Evolutionary conservation across 2,113 vertebrate species (phyloP).

Genomic region (Ascaphus truei): DNA sequence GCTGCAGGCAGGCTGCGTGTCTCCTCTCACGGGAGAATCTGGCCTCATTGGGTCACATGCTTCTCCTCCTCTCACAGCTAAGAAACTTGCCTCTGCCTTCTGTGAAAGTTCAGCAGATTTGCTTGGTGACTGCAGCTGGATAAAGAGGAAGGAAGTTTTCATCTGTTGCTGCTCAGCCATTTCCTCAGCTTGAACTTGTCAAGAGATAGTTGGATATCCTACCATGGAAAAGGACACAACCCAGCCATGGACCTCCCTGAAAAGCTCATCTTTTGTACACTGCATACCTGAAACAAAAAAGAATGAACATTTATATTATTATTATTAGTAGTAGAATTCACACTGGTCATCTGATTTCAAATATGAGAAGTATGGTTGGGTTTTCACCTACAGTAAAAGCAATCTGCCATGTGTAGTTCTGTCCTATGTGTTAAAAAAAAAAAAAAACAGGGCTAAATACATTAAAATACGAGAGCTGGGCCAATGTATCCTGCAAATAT

Average conservation of each 20-base stretch:
- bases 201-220: constrained; percentile 4
- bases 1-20: not conserved
- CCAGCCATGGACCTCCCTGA: not conserved
- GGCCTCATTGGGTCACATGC: constrained; percentile 18
- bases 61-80: constrained; percentile 14
- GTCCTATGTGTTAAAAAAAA: too few relatives aligned
- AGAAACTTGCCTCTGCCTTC: constrained; percentile 28
- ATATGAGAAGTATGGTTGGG: too few relatives aligned
- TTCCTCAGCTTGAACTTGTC: constrained; percentile 46
- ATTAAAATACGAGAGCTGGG: too few relatives aligned
- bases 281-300: constrained; percentile 8
- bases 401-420: too few relatives aligned
- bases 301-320: not conserved
- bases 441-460: too few relatives aligned
- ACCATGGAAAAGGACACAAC: not conserved
- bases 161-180: constrained; percentile 56
- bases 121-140: constrained; percentile 51
- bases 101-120: constrained; percentile 38
- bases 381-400: too few relatives aligned
- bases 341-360: too few relatives aligned
- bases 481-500: too few relatives aligned
- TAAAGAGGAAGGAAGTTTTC: constrained; percentile 61
- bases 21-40: constrained; percentile 12
- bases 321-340: too few relatives aligned
- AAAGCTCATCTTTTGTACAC: not conserved